A percentile compares a stretch with the other conserved stretches of the same genome.
phyloP scores from a whole-genome alignment of 2,888 invertebrate species.

The Pachymerium ferrugineum region DNA sequence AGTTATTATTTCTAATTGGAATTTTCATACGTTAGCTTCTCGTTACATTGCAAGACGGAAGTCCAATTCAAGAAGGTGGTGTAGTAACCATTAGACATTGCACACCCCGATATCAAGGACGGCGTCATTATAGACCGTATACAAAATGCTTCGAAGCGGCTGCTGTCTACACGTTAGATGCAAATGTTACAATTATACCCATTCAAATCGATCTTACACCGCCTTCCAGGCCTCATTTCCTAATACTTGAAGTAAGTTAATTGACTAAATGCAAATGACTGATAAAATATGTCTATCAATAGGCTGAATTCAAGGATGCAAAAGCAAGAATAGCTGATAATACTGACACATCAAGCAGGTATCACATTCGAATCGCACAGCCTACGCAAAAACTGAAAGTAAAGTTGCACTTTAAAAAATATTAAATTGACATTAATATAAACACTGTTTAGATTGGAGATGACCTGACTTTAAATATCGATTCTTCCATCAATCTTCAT shows the following conservation, averaged over 20 bases:
- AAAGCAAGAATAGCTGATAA: too few species aligned
- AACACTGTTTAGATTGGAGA: constrained; percentile 35
- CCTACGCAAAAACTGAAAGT: constrained; percentile 37
- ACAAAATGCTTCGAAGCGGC: too few species aligned
- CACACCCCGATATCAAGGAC: constrained; percentile 36
- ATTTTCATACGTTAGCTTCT: too few species aligned
- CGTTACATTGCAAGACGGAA: constrained; percentile 39
- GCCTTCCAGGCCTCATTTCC: too few species aligned
- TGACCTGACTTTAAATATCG: constrained; percentile 37
- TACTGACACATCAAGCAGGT: constrained; percentile 25
- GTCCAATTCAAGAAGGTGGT: constrained; percentile 37
- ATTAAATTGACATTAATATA: neutral
- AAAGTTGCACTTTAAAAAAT: neutral
- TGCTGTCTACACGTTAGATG: too few species aligned
- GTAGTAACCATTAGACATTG: constrained; percentile 35
- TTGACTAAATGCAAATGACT: neutral
- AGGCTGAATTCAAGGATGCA: too few species aligned
- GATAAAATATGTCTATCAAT: too few species aligned
- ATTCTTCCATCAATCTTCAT: constrained; percentile 37
- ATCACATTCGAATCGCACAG: constrained; percentile 37
- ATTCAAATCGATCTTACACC: constrained; percentile 32
- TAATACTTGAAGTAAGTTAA: constrained; percentile 31
- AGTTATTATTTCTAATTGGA: too few species aligned
- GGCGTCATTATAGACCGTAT: constrained; percentile 37
- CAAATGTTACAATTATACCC: constrained; percentile 38